Evolutionary conservation across 2,888 invertebrate genomes (phyloP), one percentile per base, ranked within the genome.

Genomic region (Eretmocerus hayati): DNA sequence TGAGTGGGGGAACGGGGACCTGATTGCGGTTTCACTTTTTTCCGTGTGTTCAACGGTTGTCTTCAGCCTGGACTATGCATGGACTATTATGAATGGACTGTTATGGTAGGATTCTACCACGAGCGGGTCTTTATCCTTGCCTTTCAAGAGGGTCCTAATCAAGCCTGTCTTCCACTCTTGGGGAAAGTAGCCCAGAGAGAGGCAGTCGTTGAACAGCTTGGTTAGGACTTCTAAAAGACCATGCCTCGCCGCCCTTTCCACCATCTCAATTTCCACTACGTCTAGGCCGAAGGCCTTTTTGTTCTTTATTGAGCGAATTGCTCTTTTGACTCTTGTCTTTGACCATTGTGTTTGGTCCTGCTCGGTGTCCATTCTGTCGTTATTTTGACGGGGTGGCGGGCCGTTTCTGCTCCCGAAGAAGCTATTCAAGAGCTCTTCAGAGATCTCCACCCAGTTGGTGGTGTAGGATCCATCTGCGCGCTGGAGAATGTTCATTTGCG

Each of bases 231-330:
- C 4, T 13, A 18, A 5, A 3, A 43, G 22, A 3, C 11, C 15
- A 5, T 37, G n/a, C 2, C 8, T 16, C 1, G 21, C 13, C 2
- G 40, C 40, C 2, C 6, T 2, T 16, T 35, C 41, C 3, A 46
- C 5, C 33, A 46, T 35, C 32, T 26, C 40, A 3, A 19, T 19
- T 13, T 46, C 46, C 3, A 46, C 2, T 2, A 22, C 2, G 9
- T 46, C 40, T 1, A 6, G 5, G 0, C 35, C 35, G 4, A 41
- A 41, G 1, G 46, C 40, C 16, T 46, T 46, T 53, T 58, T 19
- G 9, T 37, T 42, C 13, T 31, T 42, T 4, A 42, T 3, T 2
- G 31, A 18, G 13, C 32, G 18, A 0, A 31, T 13, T 4, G 42
- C 42, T 9, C 1, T 13, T 4, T 8, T 1, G 2, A 42, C 20